Evolutionary conservation across 23 tunicate species (phyloP).

Genomic region (Trididemnum miniatum): DNA sequence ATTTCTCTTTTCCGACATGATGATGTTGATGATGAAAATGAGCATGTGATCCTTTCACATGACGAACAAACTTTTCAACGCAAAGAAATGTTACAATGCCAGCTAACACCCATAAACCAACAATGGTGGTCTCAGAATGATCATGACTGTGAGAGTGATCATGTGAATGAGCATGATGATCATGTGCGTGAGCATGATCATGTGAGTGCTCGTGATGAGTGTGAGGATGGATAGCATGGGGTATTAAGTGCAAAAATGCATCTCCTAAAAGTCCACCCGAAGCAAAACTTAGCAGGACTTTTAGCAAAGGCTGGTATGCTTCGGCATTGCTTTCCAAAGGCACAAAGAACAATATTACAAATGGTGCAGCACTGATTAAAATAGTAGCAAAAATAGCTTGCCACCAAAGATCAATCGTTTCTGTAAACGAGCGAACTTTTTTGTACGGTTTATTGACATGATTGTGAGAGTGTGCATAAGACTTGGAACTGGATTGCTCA

Average conservation of each 20-base stretch:
- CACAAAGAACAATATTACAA: conserved; percentile 78
- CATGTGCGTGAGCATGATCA: conserved; percentile 54
- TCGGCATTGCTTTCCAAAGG: conserved; percentile 95
- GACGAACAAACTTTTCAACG: conserved; percentile 94
- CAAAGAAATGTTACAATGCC: conserved; percentile 83
- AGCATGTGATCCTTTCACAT: conserved; percentile 70
- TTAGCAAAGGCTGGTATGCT: conserved; percentile 82
- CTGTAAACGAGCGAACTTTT: conserved; percentile 54
- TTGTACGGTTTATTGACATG: conserved; percentile 33
- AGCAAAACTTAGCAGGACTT: conserved; percentile 91
- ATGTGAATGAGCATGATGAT: conserved; percentile 57
- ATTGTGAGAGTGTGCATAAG: conserved; percentile 20
- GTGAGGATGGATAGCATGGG: conserved; percentile 98
- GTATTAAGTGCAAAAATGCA: conserved; percentile 94
- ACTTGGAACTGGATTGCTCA: conserved; percentile 10
- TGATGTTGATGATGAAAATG: conserved; percentile 61
- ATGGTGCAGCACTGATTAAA: conserved; percentile 91
- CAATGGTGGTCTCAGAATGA: conserved; percentile 73
- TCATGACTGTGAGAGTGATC: conserved; percentile 81
- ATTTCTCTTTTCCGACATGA: conserved; percentile 22
- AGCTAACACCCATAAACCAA: conserved; percentile 92
- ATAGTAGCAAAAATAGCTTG: conserved; percentile 85
- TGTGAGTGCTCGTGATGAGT: conserved; percentile 53
- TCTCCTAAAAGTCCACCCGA: conserved; percentile 98
- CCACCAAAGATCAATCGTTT: conserved; percentile 90